Evolutionary conservation across 2,797 vertebrate genomes (phyloP).

Genomic region (Gymnoscopelus microlampas): DNA sequence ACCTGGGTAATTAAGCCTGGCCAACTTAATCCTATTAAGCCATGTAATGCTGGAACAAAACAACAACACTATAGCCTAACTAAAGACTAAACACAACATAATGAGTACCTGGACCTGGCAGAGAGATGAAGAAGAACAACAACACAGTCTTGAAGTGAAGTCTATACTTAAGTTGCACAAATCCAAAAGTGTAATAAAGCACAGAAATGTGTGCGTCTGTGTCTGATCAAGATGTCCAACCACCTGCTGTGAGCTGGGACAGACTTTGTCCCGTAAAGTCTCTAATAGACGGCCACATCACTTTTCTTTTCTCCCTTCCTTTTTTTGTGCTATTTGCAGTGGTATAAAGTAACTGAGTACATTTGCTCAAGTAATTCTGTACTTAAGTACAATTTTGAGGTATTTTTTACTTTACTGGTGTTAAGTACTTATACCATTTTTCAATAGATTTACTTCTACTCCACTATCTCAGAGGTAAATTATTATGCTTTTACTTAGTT

Average conservation of each 20-base stretch:
- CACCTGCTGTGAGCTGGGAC: background rate
- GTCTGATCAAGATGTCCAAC: too few species aligned
- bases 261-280: conserved; percentile 26
- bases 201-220: too few species aligned
- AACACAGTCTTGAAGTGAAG: background rate
- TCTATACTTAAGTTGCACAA: background rate
- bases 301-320: background rate
- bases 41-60: too few species aligned
- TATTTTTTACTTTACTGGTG: too few species aligned
- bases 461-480: too few species aligned
- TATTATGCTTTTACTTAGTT: too few species aligned
- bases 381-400: too few species aligned
- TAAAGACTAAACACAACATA: background rate
- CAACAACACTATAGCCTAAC: background rate
- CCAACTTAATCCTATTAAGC: conserved; percentile 59
- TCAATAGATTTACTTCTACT: too few species aligned
- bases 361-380: too few species aligned
- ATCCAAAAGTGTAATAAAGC: background rate
- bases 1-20: conserved; percentile 3
- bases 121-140: background rate
- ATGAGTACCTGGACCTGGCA: conserved; percentile 37
- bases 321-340: too few species aligned
- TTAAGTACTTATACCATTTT: too few species aligned
- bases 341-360: too few species aligned
- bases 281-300: conserved; percentile 43